These are phyloP conservation scores for Clamator glandarius DNA, from an alignment of 2,797 vertebrate species.

Conservation along the genomic window DNA sequence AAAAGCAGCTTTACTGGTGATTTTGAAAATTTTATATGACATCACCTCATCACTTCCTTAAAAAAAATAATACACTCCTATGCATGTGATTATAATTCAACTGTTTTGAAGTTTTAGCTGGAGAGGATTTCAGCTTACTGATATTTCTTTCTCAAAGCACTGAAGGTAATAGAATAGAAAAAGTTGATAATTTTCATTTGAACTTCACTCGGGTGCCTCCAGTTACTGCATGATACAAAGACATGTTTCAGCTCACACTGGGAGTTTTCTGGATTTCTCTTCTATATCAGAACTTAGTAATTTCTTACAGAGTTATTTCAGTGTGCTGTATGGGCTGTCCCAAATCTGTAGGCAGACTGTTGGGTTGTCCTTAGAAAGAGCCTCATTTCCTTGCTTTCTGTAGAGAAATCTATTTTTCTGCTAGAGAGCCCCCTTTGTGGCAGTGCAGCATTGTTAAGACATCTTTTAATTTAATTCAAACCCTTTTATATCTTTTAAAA, in stretches of 20 bases:
- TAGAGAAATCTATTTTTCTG: neutral
- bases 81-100: neutral
- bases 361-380: neutral
- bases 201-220: neutral
- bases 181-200: neutral
- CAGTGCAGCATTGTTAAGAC: neutral
- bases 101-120: neutral
- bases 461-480: conserved; percentile 46
- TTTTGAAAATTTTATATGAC: neutral
- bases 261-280: neutral
- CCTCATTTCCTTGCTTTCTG: neutral
- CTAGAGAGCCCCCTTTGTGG: neutral
- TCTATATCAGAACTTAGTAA: neutral
- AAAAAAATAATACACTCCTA: neutral
- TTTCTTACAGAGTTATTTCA: neutral
- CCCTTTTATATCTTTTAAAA: conserved; percentile 19
- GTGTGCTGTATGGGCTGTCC: neutral
- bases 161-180: neutral
- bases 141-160: neutral
- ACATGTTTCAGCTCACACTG: neutral
- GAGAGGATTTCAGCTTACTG: neutral
- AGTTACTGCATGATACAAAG: neutral
- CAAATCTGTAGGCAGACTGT: neutral
- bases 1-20: neutral
- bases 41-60: neutral